These are phyloP conservation scores for Xyrichtys novacula DNA, from an alignment of 2,797 vertebrate species.

Conservation along the genomic window DNA sequence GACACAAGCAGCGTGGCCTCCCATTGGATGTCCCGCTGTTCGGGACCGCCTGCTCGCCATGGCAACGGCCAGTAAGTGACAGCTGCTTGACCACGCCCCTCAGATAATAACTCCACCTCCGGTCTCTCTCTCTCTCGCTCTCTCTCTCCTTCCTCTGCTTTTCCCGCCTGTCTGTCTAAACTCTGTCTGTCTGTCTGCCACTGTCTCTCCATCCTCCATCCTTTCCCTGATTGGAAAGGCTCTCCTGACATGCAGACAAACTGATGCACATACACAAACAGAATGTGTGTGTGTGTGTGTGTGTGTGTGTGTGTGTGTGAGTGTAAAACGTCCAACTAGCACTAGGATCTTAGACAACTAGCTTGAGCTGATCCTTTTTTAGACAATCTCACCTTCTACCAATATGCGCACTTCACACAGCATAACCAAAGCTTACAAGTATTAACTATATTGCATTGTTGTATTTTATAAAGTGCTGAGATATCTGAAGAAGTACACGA, in stretches of 20 bases:
- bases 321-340: conserved; percentile 94
- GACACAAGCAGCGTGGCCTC: conserved; percentile 90
- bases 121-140: neutral
- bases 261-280: conserved; percentile 39
- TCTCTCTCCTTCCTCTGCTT: conserved; percentile 8
- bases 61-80: conserved; percentile 81
- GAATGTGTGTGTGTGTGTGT: too few species aligned
- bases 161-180: conserved; percentile 34
- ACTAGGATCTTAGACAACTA: conserved; percentile 94
- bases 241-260: conserved; percentile 49
- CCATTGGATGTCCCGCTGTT: conserved; percentile 89
- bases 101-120: conserved; percentile 46
- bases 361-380: conserved; percentile 86
- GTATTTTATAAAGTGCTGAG: conserved; percentile 59
- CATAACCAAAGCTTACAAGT: conserved; percentile 61
- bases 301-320: too few species aligned
- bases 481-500: conserved; percentile 41
- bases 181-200: conserved; percentile 60
- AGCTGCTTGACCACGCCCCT: conserved; percentile 69
- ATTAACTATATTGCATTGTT: conserved; percentile 48
- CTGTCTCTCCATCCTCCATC: conserved; percentile 39
- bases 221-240: conserved; percentile 64
- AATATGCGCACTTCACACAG: conserved; percentile 71
- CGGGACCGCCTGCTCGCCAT: conserved; percentile 83
- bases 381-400: conserved; percentile 85